These are phyloP conservation scores for Trogon melanurus DNA, from an alignment of 2,113 vertebrate genomes.

Conservation along the genomic window DNA sequence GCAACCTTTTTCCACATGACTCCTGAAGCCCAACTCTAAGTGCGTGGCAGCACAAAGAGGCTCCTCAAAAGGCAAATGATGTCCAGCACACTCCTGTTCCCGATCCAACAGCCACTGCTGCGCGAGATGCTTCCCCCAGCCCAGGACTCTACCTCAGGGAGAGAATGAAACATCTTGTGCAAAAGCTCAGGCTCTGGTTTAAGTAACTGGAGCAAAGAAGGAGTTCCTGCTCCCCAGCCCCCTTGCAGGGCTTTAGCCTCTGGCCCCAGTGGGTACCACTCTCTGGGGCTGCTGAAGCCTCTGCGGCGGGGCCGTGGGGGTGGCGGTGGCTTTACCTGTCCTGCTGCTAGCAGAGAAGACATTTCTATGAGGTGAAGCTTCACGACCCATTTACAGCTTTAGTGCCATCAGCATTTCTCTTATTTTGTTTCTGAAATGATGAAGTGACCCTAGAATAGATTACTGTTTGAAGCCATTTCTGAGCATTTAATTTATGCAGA, in stretches of 20 bases:
- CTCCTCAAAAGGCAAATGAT: background rate
- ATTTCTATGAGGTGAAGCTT: background rate
- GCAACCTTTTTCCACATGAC: background rate
- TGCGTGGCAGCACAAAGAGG: background rate
- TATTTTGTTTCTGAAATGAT: background rate
- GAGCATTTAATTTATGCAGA: background rate
- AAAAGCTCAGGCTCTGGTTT: background rate
- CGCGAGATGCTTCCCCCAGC: background rate
- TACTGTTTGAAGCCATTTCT: background rate
- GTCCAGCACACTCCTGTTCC: background rate
- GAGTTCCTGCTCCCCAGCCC: background rate
- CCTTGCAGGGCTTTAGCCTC: background rate
- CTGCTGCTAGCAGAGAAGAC: fast-evolving
- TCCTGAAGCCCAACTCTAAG: background rate
- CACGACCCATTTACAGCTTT: background rate
- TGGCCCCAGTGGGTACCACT: background rate
- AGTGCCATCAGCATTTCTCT: background rate
- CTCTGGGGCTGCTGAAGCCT: background rate
- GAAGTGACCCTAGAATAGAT: background rate
- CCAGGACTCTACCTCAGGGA: background rate
- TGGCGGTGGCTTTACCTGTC: background rate
- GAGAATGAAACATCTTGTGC: background rate
- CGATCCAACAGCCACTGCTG: background rate
- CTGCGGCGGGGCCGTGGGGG: background rate
- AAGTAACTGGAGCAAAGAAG: background rate